Evolutionary conservation across 2,797 vertebrate genomes (phyloP).

Genomic region (Sternarchorhynchus goeldii): DNA sequence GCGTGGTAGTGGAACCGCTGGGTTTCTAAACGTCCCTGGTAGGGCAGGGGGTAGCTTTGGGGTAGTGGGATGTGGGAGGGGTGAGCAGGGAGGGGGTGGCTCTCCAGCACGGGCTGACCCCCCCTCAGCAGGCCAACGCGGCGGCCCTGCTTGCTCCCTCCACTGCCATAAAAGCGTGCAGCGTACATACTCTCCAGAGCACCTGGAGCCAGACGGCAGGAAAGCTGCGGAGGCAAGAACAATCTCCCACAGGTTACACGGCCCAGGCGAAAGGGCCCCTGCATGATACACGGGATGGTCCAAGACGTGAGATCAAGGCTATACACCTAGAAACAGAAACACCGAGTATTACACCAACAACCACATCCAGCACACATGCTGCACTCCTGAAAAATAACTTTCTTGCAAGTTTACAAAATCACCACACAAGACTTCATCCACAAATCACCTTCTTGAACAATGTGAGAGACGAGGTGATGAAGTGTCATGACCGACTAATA

Average conservation of each 20-base stretch:
- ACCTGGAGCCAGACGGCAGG: slow-evolving; percentile 34
- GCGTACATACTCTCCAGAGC: slow-evolving; percentile 69
- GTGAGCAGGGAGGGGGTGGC: slow-evolving; percentile 57
- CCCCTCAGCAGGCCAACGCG: slow-evolving; percentile 65
- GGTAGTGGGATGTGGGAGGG: slow-evolving; percentile 63
- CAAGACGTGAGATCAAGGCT: slow-evolving; percentile 41
- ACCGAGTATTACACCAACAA: background rate
- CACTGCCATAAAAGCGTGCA: slow-evolving; percentile 71
- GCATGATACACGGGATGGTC: slow-evolving; percentile 68
- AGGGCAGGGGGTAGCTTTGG: slow-evolving; percentile 62
- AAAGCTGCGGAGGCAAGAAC: slow-evolving; percentile 52
- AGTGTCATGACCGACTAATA: background rate
- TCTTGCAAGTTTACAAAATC: background rate
- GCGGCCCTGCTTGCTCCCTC: slow-evolving; percentile 69
- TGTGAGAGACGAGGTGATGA: too few relatives aligned
- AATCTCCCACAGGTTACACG: slow-evolving; percentile 68
- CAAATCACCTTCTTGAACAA: background rate
- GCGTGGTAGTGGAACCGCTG: slow-evolving; percentile 69
- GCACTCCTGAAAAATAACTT: background rate
- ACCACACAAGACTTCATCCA: too few relatives aligned
- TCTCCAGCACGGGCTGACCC: slow-evolving; percentile 67
- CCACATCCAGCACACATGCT: background rate
- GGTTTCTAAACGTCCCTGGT: slow-evolving; percentile 68
- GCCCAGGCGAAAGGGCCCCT: slow-evolving; percentile 65
- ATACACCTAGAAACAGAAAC: slow-evolving; percentile 57